Evolutionary conservation across 2,113 vertebrate genomes (phyloP), one percentile per base, ranked within the genome.

Genomic region (Silurus meridionalis): DNA sequence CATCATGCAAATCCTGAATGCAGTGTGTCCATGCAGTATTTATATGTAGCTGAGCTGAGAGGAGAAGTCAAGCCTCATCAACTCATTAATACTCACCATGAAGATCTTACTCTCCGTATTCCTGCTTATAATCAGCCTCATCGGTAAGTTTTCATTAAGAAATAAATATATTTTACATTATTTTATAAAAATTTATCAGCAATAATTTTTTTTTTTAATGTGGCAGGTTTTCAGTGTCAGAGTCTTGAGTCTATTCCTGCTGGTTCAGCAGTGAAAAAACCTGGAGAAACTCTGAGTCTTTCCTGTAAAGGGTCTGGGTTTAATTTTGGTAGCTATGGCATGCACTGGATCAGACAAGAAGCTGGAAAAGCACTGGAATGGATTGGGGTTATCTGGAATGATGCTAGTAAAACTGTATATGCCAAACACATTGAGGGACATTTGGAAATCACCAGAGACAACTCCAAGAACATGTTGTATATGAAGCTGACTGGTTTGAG

Each of bases 231-330:
- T 9, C 83, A 79, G 6, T 60, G 91, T 6, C 89, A 90, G 80
- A 46, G 74, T 25, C 1, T 92, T 83, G 89, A 91, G 52, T 92
- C 92, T 4, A 82, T 89, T 72, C 85, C 87, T 13, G n/a, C 25
- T 87, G 84, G 52, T 7, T 55, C 52, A 87, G 66, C 78, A 10
- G 88, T 86, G 89, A 28, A 8, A 82, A 83, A 89, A 15, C 87
- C 87, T 53, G 83, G 83, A 69, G 91, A 91, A 75, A 23, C 85
- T 6, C 55, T 91, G 37, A 92, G 83, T 85, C 84, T 93, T 0
- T 92, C 90, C 61, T 93, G 91, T 82, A 91, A 57, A 81, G 83
- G n/a, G 53, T 86, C 82, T 81, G 91, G 88, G 21, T 89, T 86
- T 52, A 25, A 9, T 19, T 84, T 88, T 55, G 5, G 48, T 2